Evolutionary conservation across 35 echinoderm and acorn worm genomes (phyloP), one percentile per base, ranked within the genome.

Genomic region (Ophiothrix spiculata): DNA sequence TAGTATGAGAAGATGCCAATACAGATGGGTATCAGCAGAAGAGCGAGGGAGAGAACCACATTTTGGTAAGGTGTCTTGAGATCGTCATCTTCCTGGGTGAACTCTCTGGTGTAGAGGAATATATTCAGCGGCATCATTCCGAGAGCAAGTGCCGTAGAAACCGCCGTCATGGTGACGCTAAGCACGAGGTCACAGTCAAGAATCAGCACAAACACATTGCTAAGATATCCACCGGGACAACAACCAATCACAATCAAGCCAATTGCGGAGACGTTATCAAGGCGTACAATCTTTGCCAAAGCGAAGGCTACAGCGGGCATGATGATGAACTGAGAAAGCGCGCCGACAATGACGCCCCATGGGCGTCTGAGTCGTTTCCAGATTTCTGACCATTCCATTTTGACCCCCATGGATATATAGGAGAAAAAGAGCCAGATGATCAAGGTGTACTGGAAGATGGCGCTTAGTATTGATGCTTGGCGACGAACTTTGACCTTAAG

Each of bases 41-140:
- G 32, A 1, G 83, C 33, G 0, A 97, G 83, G 35, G 89, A 87
- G 12, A 97, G 56, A 17, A 93, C 49, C n/a, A 97, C 83, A 45
- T 90, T 89, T 13, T 76, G 21, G 75, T 90, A 97, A 2, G 94
- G 94, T 25, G 94, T 97, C 38, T 92, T 29, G 4, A 97, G 78
- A 25, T 38, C 56, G 4, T 82, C 80, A 31, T 88, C 86, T 16
- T 81, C 84, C 4, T 32, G 54, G 4, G 75, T 80, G 32, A 93
- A 93, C 23, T 77, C 54, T 15, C 37, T 36, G 23, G 77, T 85
- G 64, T 97, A 97, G 79, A 97, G 56, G 56, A 87, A 90, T 0
- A 97, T 78, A 56, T 97, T 97, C 0, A 97, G 82, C 0, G 94
- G 94, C 94, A 97, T 97, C 64, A 97, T 87, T 12, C 87, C 94